Conservation (phyloP, 92 coral and sea anemone genomes). For the Porites lobata region DNA sequence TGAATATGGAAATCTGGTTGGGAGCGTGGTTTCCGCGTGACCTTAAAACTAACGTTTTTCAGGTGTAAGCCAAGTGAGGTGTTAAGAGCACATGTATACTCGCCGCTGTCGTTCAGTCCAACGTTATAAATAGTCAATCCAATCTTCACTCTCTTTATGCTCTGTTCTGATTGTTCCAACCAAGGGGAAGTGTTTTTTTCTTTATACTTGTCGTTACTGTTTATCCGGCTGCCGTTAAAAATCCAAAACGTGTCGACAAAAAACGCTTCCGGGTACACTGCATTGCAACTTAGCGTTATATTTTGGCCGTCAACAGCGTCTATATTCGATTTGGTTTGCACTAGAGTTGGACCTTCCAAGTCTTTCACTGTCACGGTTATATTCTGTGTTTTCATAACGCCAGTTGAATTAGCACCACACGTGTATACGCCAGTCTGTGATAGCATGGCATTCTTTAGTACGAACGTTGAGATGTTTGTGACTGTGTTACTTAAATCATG, state of each 20-base stretch:
- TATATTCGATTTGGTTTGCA: not conserved
- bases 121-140: slow-evolving; percentile 3
- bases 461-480: not conserved
- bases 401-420: slow-evolving; percentile 13
- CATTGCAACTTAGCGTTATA: slow-evolving; percentile 3
- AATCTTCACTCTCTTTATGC: not conserved
- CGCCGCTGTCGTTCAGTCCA: slow-evolving; percentile 5
- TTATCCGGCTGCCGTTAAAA: slow-evolving; percentile 15
- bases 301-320: not conserved
- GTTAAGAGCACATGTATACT: slow-evolving; percentile 25
- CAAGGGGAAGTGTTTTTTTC: not conserved
- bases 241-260: slow-evolving; percentile 21
- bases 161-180: not conserved
- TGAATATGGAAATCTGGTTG: not conserved
- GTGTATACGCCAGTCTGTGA: slow-evolving; percentile 26
- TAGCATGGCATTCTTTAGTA: slow-evolving; percentile 6
- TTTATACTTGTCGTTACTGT: not conserved
- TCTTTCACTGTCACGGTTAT: not conserved
- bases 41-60: slow-evolving; percentile 4
- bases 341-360: slow-evolving; percentile 1
- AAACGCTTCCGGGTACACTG: slow-evolving; percentile 17
- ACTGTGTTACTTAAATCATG: not conserved
- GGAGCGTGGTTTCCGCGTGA: not conserved
- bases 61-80: slow-evolving; percentile 23
- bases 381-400: not conserved